Base-by-base conservation (phyloP, 1,140 invertebrate genomes). In the Stenopsyche tienmushanensis region DNA sequence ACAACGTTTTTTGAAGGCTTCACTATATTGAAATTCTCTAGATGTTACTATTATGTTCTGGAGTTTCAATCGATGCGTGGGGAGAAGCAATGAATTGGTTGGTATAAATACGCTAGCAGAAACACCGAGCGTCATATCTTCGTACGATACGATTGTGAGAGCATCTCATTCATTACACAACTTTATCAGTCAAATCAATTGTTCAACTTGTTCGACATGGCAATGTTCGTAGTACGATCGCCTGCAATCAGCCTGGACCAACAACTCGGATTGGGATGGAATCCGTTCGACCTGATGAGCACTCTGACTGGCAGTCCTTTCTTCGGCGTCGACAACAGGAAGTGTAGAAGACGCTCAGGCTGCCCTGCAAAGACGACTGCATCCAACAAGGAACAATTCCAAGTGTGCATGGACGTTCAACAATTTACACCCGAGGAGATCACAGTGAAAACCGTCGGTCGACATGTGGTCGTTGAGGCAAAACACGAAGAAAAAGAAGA, bases 391-490 rank as follows among this genome's bases (percentile, higher is more conserved):
- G 47, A 84, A 58, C 81, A 81, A 69, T 80, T 84, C 60, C 79
- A 86, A 68, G 81, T 87, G 45, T 82, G 82, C 41, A 75, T 90
- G 66, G 88, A 91, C 72, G 83, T 91, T 1, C 80, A 87, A 23
- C 84, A 89, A 42, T 90, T 84, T 77, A 80, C 84, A 24, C 90
- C 91, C 0, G 86, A 90, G 65, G 90, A 93, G 74, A 84, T 93
- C 53, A 84, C 79, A 1, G 89, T 93, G 0, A 92, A 90, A 73
- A 87, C 87, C 0, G 78, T 86, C 1, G 87, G 89, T 65, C 84
- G 87, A 54, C 82, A 80, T 34, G 78, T 91, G 0, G 80, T 88
- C 5, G 79, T 91, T 8, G 82, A 86, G 73, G 89, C 84, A 0
- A 89, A 88, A 72, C 87, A 90, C 62, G 87, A 90, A 70, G 84